Percentiles rank a stretch among this genome's conserved stretches.
Evolutionary conservation across 2,888 invertebrate species (phyloP).

Genomic region (Perizoma affinitatum): DNA sequence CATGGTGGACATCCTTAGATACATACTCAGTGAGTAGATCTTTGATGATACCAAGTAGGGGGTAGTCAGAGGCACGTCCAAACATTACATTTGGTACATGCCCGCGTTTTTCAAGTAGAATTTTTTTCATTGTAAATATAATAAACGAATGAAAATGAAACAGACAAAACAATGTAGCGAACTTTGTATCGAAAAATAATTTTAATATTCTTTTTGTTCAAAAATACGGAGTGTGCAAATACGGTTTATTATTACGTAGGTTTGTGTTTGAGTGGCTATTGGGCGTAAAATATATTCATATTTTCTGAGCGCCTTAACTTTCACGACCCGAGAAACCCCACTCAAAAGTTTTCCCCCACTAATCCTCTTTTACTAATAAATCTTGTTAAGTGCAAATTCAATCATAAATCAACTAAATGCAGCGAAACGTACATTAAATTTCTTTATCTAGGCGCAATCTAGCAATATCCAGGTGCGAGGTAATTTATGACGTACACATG

Average conservation of each 20-base stretch:
- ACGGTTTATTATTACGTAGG: neutral
- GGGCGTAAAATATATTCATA: conserved; percentile 25
- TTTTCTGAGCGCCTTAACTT: conserved; percentile 21
- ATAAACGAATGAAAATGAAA: too few species aligned
- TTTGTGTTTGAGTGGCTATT: conserved; percentile 12
- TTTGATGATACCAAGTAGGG: too few species aligned
- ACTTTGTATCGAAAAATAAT: neutral
- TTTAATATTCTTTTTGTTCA: conserved; percentile 4
- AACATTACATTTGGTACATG: too few species aligned
- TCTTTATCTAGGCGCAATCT: conserved; percentile 73
- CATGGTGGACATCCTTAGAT: too few species aligned
- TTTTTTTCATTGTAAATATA: too few species aligned
- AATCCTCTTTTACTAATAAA: conserved; percentile 27
- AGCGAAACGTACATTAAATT: conserved; percentile 65
- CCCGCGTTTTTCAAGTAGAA: too few species aligned
- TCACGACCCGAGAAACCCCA: conserved; percentile 18
- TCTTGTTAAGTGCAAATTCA: conserved; percentile 32
- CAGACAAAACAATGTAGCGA: too few species aligned
- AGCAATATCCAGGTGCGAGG: conserved; percentile 72
- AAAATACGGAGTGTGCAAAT: too few species aligned
- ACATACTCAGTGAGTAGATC: too few species aligned
- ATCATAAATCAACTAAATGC: conserved; percentile 61
- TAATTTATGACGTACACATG: conserved; percentile 73
- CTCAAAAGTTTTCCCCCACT: conserved; percentile 24
- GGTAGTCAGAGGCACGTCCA: too few species aligned